Evolutionary conservation across 2,888 invertebrate genomes (phyloP).

Genomic region (Luperina testacea): DNA sequence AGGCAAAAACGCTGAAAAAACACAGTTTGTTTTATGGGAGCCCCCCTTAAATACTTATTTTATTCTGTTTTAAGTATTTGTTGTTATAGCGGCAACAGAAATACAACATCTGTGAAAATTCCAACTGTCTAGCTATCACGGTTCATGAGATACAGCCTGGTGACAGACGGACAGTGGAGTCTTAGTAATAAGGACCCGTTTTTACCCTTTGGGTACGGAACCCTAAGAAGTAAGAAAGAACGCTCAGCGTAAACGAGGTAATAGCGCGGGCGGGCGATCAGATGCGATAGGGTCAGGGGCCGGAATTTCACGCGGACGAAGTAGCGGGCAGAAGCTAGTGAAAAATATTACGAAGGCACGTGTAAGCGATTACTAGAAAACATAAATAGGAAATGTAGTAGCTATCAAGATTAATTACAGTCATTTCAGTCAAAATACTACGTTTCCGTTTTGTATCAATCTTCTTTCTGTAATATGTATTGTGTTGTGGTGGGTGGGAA

Average conservation of each 20-base stretch:
- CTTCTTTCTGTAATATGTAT: not conserved
- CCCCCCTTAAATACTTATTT: too few species aligned
- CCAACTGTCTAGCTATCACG: too few species aligned
- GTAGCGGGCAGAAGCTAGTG: not conserved
- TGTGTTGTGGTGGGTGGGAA: too few species aligned
- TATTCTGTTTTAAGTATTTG: too few species aligned
- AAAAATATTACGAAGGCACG: slow-evolving; percentile 33
- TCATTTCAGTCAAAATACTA: slow-evolving; percentile 25
- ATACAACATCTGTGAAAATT: too few species aligned
- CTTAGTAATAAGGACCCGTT: too few species aligned
- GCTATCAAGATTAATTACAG: slow-evolving; percentile 32
- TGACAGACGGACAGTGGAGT: too few species aligned
- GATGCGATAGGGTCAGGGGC: not conserved
- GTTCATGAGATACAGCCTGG: too few species aligned
- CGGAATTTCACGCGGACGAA: not conserved
- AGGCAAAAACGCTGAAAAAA: too few species aligned
- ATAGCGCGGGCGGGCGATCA: not conserved
- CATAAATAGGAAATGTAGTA: slow-evolving; percentile 25
- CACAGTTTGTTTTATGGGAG: too few species aligned
- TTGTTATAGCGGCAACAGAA: too few species aligned
- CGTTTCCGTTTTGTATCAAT: slow-evolving; percentile 32
- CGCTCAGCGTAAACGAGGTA: not conserved
- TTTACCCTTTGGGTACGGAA: too few species aligned
- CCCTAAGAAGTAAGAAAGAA: not conserved
- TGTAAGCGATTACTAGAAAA: slow-evolving; percentile 35